phyloP scores from a whole-genome alignment of 2,113 vertebrate species.

The Megaceryle torquata region DNA sequence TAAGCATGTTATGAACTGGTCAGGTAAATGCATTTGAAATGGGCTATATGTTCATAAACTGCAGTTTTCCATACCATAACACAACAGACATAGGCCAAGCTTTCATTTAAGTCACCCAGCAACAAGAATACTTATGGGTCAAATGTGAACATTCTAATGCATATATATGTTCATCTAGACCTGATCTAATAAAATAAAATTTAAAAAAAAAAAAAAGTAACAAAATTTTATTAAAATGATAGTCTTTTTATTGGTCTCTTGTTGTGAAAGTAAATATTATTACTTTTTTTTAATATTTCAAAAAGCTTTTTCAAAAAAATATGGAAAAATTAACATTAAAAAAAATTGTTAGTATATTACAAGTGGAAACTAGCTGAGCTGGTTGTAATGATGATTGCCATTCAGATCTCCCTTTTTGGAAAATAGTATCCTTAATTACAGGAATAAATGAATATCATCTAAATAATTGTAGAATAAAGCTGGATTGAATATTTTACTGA shows the following conservation, averaged over 20 bases:
- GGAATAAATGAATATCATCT: background rate
- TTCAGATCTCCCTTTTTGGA: background rate
- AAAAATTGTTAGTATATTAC: background rate
- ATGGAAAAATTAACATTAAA: background rate
- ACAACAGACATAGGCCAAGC: background rate
- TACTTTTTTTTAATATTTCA: background rate
- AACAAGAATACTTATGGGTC: background rate
- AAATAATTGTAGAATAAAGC: background rate
- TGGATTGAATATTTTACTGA: background rate
- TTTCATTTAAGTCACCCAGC: slow-evolving; percentile 10
- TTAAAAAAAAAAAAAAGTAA: background rate
- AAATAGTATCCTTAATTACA: background rate
- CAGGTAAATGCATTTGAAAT: background rate
- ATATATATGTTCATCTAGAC: background rate
- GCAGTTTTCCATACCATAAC: background rate
- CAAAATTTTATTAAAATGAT: background rate
- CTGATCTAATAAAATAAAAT: background rate
- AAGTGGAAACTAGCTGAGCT: background rate
- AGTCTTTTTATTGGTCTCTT: background rate
- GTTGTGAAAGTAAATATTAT: background rate
- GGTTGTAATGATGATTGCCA: background rate
- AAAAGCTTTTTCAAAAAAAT: background rate
- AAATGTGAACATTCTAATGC: background rate
- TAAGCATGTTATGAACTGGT: background rate
- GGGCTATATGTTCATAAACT: background rate